Evolutionary conservation across 2,888 invertebrate species (phyloP).

Genomic region (Coelinius sp.): DNA sequence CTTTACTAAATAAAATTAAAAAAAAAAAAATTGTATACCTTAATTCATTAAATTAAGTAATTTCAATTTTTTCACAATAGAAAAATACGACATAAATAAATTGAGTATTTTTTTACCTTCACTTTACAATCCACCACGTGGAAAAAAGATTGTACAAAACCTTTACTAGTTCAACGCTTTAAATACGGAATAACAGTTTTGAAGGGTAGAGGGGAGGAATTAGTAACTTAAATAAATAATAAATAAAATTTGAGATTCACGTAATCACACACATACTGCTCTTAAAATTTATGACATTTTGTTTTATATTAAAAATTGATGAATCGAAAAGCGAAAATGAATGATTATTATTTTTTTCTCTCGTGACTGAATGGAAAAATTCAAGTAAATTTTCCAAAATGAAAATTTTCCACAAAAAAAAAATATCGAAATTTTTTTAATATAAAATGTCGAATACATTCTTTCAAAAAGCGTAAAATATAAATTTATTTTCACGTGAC

Average conservation of each 20-base stretch:
- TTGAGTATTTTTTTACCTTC: conserved; percentile 53
- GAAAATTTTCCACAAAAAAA: conserved; percentile 18
- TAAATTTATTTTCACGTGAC: conserved; percentile 44
- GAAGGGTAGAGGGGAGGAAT: conserved; percentile 39
- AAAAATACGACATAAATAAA: conserved; percentile 66
- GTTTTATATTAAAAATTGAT: conserved; percentile 19
- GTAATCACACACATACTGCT: conserved; percentile 55
- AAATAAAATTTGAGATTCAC: conserved; percentile 63
- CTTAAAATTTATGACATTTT: conserved; percentile 3
- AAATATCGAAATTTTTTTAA: no score
- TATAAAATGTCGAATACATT: conserved; percentile 14
- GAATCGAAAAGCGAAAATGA: conserved; percentile 31
- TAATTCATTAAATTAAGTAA: conserved; percentile 66
- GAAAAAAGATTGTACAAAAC: conserved; percentile 62
- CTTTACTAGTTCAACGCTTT: conserved; percentile 44
- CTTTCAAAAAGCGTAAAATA: conserved; percentile 33
- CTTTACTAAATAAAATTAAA: conserved; percentile 32
- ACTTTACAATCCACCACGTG: conserved; percentile 64
- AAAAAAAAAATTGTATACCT: conserved; percentile 49
- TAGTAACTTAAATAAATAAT: conserved; percentile 66
- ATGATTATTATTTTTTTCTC: conserved; percentile 38
- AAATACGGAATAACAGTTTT: conserved; percentile 58
- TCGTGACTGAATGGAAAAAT: conserved; percentile 5
- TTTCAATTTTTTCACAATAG: conserved; percentile 59
- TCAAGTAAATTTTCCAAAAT: conserved; percentile 27